Evolutionary conservation across 2,888 invertebrate genomes (phyloP).

Genomic region (Cheilosia vulpina): DNA sequence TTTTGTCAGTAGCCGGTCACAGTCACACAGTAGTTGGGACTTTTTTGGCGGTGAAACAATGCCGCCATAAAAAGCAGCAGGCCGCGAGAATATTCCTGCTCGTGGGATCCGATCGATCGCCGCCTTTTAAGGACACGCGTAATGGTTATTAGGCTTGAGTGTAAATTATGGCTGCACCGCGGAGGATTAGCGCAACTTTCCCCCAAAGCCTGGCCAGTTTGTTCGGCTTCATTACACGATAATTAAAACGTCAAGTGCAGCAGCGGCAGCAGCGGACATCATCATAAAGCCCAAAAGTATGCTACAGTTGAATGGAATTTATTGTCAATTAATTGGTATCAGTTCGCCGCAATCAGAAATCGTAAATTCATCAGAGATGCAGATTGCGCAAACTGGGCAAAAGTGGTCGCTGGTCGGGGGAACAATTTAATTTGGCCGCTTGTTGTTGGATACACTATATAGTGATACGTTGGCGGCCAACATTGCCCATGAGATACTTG

Average conservation of each 20-base stretch:
- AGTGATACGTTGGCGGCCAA: conserved; percentile 59
- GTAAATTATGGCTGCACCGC: conserved; percentile 61
- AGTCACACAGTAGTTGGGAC: conserved; percentile 25
- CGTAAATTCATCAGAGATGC: conserved; percentile 76
- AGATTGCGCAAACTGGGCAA: conserved; percentile 38
- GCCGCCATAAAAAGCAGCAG: conserved; percentile 38
- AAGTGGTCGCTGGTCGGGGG: conserved; percentile 17
- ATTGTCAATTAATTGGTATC: conserved; percentile 76
- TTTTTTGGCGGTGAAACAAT: conserved; percentile 67
- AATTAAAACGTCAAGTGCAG: conserved; percentile 72
- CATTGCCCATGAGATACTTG: conserved; percentile 59
- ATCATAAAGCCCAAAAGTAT: conserved; percentile 68
- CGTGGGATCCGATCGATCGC: conserved; percentile 10
- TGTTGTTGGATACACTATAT: background rate
- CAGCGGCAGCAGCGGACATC: conserved; percentile 13
- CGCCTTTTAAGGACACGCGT: conserved; percentile 70
- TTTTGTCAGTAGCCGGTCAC: conserved; percentile 22
- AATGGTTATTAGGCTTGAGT: conserved; percentile 66
- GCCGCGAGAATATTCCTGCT: conserved; percentile 27
- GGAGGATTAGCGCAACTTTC: conserved; percentile 61
- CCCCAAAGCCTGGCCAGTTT: conserved; percentile 27
- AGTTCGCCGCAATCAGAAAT: conserved; percentile 72
- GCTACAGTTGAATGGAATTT: conserved; percentile 72
- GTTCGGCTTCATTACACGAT: conserved; percentile 59
- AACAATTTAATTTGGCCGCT: conserved; percentile 73